Conservation (phyloP, 2,888 invertebrate genomes). For the Catonia carolina region DNA sequence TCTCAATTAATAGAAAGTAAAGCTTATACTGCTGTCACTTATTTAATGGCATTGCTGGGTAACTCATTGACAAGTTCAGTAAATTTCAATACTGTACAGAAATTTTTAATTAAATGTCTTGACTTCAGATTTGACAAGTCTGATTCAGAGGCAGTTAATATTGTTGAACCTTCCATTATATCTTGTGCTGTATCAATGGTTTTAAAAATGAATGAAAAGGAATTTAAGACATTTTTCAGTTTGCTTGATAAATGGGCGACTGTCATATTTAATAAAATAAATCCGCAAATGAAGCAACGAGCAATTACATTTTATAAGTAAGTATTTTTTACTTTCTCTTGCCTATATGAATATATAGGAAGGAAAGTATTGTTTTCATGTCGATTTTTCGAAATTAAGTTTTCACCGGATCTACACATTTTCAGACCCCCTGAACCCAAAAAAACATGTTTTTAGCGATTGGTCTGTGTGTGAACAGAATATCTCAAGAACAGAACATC, state of each 20-base stretch:
- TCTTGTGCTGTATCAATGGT: slow-evolving; percentile 72
- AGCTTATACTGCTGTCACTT: slow-evolving; percentile 55
- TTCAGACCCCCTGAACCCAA: no score
- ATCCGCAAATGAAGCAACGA: slow-evolving; percentile 47
- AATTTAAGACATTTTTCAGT: neutral
- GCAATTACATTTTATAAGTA: slow-evolving; percentile 76
- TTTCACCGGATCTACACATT: no score
- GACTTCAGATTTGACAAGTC: slow-evolving; percentile 51
- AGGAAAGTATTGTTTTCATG: no score
- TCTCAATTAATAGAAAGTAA: slow-evolving; percentile 52
- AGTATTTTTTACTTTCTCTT: slow-evolving; percentile 30
- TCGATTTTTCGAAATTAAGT: no score
- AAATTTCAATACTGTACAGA: slow-evolving; percentile 44
- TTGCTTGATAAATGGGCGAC: neutral
- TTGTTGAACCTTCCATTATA: slow-evolving; percentile 66
- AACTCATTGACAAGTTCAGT: slow-evolving; percentile 55
- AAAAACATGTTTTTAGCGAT: no score
- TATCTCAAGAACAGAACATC: no score
- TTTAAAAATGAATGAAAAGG: slow-evolving; percentile 55
- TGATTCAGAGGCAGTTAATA: slow-evolving; percentile 44
- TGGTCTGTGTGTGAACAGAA: no score
- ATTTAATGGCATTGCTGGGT: slow-evolving; percentile 68
- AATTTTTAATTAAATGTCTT: slow-evolving; percentile 67
- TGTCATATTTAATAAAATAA: slow-evolving; percentile 41
- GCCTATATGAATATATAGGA: no score